Base-by-base conservation (phyloP, 1,140 invertebrate genomes). In the Microplitis demolitor region DNA sequence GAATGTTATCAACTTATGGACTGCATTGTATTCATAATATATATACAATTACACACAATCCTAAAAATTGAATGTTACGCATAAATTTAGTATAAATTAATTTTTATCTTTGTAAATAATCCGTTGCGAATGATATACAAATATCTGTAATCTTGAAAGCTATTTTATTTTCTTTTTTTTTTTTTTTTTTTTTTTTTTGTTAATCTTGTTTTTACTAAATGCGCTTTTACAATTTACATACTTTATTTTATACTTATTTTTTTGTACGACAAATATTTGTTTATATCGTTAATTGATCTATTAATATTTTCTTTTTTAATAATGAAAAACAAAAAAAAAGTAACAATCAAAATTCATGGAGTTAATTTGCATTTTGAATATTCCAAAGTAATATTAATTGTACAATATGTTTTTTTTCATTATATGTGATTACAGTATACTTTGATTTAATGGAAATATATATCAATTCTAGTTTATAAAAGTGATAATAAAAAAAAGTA, bases 1-100 rank as follows among this genome's bases (percentile, higher is more conserved):
- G 87, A 88, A 88, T 88, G 86, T 87, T 87, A 82, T 84, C 85
- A 85, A 87, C 81, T 85, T 83, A 82, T 77, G 84, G 83, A 86
- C 84, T 87, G 86, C 84, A 83, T 82, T 86, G 84, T 86, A 86
- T 74, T 82, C 75, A 80, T 86, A 24, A 24, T 24, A 83, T 79
- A 80, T 83, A 80, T 83, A 81, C 81, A 84, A 82, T 82, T 85
- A 84, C 84, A 85, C 84, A 86, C 84, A 87, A 86, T 86, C 82
- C 84, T 84, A 80, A 83, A 85, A 45, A 45, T 86, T 81, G 83
- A 86, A 87, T 80, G 82, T 84, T 87, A 85, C 80, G 84, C 83
- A 84, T 82, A 86, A 86, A 84, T 82, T 85, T 75, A 82, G 79
- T 80, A 84, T 80, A 83, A 83, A 85, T 82, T 78, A 80, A 82